A percentile compares a stretch with the other conserved stretches of the same genome.
phyloP scores from a whole-genome alignment of 2,113 vertebrate genomes.

The Gallinago paraguaiae region DNA sequence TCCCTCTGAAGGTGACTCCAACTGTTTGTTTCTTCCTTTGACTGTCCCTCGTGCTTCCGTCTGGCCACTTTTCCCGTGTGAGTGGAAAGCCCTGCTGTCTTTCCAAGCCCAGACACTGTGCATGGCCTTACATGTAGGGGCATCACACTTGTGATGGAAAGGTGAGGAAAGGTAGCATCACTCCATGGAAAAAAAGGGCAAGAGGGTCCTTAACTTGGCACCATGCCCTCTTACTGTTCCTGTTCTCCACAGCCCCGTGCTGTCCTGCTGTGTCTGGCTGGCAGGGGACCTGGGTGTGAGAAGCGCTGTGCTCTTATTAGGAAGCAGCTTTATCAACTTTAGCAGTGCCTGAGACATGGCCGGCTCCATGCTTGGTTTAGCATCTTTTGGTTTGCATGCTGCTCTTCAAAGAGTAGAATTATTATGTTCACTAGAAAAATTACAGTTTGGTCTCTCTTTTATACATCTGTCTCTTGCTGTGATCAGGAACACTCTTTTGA shows the following conservation, averaged over 20 bases:
- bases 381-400: background rate
- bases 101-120: background rate
- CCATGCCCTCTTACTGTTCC: background rate
- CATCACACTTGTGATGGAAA: background rate
- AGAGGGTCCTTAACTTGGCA: background rate
- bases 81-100: background rate
- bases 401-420: background rate
- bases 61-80: background rate
- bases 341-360: background rate
- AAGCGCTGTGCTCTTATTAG: background rate
- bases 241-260: background rate
- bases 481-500: background rate
- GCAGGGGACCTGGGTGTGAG: background rate
- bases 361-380: background rate
- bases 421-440: background rate
- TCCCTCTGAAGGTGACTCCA: background rate
- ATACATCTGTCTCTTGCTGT: background rate
- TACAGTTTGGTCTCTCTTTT: background rate
- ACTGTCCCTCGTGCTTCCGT: background rate
- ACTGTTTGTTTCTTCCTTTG: background rate
- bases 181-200: background rate
- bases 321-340: background rate
- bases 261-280: background rate
- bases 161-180: background rate
- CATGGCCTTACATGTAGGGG: background rate